Evolutionary conservation across 1,140 invertebrate genomes (phyloP).

Genomic region (Drosophila nigrodunni): DNA sequence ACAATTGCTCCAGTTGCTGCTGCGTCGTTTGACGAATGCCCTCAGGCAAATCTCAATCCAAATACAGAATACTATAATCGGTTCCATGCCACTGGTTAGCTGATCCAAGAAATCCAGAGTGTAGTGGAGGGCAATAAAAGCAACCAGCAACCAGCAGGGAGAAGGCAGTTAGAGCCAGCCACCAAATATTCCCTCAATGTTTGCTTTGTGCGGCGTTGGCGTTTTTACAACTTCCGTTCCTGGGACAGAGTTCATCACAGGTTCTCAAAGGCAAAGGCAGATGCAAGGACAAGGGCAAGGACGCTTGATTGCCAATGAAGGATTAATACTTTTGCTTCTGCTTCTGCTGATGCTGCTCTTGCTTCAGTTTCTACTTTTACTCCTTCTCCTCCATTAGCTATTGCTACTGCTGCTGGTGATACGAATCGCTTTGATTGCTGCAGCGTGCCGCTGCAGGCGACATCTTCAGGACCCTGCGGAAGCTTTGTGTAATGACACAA

Average conservation of each 20-base stretch:
- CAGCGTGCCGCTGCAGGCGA: conserved; percentile 71
- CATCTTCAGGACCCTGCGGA: conserved; percentile 58
- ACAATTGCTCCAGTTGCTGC: conserved; percentile 72
- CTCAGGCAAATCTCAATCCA: conserved; percentile 72
- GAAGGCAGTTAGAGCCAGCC: conserved; percentile 24
- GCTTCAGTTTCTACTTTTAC: not conserved
- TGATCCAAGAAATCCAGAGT: conserved; percentile 19
- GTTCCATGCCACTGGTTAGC: conserved; percentile 80
- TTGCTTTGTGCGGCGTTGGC: conserved; percentile 77
- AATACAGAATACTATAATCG: conserved; percentile 81
- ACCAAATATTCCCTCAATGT: conserved; percentile 64
- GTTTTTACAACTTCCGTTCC: conserved; percentile 79
- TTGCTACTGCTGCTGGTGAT: conserved; percentile 54
- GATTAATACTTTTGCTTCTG: conserved; percentile 67
- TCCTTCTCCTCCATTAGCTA: conserved; percentile 23
- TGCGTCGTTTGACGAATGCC: conserved; percentile 78
- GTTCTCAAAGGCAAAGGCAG: conserved; percentile 39
- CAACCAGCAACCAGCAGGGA: conserved; percentile 44
- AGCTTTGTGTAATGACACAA: conserved; percentile 83
- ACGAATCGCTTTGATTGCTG: conserved; percentile 71
- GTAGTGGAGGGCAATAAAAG: conserved; percentile 21
- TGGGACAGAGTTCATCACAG: conserved; percentile 68
- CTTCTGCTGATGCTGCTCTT: conserved; percentile 16
- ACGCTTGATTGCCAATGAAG: conserved; percentile 78
- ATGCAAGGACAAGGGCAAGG: conserved; percentile 22